phyloP scores from a whole-genome alignment of 1,140 invertebrate genomes.

The Belonocnema kinseyi region DNA sequence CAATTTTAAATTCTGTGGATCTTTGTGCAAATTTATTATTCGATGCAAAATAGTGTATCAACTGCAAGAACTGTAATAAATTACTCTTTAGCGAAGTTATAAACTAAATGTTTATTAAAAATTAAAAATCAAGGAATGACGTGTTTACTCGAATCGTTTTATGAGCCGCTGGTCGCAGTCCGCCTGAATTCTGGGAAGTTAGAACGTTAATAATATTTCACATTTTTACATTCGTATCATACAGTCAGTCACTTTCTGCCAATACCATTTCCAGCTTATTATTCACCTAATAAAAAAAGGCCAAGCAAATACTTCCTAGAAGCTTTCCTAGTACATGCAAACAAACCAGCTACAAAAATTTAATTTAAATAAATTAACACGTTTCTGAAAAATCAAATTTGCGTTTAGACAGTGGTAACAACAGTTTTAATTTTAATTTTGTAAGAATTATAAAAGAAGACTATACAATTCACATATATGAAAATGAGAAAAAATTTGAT shows the following conservation, averaged over 20 bases:
- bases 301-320: conserved; percentile 16
- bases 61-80: conserved; percentile 35
- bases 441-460: too few species aligned
- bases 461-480: too few species aligned
- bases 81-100: conserved; percentile 21
- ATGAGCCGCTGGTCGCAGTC: conserved; percentile 33
- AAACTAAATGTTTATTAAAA: not conserved
- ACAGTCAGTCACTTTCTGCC: not conserved
- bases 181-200: conserved; percentile 40
- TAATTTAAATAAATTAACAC: not conserved
- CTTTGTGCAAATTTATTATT: not conserved
- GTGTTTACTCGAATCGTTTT: conserved; percentile 32
- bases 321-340: conserved; percentile 21
- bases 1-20: not conserved
- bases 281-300: not conserved
- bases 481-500: too few species aligned
- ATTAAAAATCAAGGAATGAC: conserved; percentile 1
- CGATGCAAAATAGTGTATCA: conserved; percentile 28
- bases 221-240: not conserved
- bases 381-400: too few species aligned
- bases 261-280: too few species aligned
- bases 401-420: too few species aligned
- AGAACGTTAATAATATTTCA: conserved; percentile 26
- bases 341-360: not conserved
- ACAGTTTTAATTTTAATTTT: too few species aligned